Evolutionary conservation across 1,140 invertebrate species (phyloP).

Genomic region (Mactra quadrangularis): DNA sequence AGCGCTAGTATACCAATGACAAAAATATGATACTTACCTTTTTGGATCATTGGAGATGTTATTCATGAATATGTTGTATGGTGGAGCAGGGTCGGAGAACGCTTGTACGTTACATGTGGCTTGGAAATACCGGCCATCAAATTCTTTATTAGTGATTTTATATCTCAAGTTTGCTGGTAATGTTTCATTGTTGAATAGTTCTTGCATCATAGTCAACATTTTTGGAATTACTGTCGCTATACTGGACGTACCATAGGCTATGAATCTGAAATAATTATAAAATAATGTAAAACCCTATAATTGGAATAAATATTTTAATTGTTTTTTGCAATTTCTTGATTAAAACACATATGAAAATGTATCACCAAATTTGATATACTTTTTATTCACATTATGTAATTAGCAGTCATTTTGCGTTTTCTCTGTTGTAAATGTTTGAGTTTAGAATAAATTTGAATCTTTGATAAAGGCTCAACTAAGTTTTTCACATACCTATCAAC

Average conservation of each 20-base stretch:
- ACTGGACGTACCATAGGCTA: conserved; percentile 63
- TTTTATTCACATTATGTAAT: too few relatives aligned
- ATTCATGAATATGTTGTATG: conserved; percentile 61
- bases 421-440: too few relatives aligned
- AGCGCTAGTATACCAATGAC: too few relatives aligned
- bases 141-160: conserved; percentile 72
- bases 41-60: conserved; percentile 37
- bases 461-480: too few relatives aligned
- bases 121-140: conserved; percentile 70
- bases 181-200: conserved; percentile 67
- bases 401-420: too few relatives aligned
- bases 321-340: not conserved
- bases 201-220: conserved; percentile 70
- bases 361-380: too few relatives aligned
- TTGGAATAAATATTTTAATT: too few relatives aligned
- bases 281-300: not conserved
- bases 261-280: conserved; percentile 64
- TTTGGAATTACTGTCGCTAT: conserved; percentile 63
- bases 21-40: conserved; percentile 13
- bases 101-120: conserved; percentile 72
- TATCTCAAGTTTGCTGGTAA: conserved; percentile 62
- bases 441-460: too few relatives aligned
- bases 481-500: too few relatives aligned
- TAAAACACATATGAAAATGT: too few relatives aligned
- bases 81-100: conserved; percentile 70